phyloP scores from a whole-genome alignment of 2,113 vertebrate species.

The Alectura lathami region DNA sequence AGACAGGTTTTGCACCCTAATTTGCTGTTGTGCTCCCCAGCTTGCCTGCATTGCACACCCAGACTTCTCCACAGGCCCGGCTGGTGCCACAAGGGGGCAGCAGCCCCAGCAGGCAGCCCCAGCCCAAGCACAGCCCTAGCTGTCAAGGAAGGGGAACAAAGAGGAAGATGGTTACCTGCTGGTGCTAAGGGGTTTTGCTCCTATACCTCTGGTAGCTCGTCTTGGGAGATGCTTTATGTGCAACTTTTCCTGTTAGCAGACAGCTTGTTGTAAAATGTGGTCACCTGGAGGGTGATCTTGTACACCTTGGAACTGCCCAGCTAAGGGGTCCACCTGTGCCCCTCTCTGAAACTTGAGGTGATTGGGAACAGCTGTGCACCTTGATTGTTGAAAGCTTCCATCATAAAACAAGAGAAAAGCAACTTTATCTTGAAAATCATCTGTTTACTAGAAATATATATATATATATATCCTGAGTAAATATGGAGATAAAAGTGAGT shows the following conservation, averaged over 20 bases:
- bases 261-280: background rate
- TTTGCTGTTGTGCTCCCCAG: background rate
- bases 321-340: background rate
- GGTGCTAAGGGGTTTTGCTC: background rate
- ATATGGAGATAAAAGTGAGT: background rate
- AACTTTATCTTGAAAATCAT: background rate
- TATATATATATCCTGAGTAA: background rate
- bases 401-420: background rate
- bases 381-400: background rate
- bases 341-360: background rate
- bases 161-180: background rate
- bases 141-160: background rate
- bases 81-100: slow-evolving; percentile 3
- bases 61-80: background rate
- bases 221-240: background rate
- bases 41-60: background rate
- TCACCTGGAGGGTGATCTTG: background rate
- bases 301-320: background rate
- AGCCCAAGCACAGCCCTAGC: no score
- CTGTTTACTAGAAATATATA: slow-evolving; percentile 16
- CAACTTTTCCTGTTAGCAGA: background rate
- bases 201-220: background rate
- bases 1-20: background rate
- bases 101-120: background rate
- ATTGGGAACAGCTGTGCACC: rapidly evolving